Base-by-base conservation (phyloP, 2,797 vertebrate genomes). In the Masticophis lateralis region DNA sequence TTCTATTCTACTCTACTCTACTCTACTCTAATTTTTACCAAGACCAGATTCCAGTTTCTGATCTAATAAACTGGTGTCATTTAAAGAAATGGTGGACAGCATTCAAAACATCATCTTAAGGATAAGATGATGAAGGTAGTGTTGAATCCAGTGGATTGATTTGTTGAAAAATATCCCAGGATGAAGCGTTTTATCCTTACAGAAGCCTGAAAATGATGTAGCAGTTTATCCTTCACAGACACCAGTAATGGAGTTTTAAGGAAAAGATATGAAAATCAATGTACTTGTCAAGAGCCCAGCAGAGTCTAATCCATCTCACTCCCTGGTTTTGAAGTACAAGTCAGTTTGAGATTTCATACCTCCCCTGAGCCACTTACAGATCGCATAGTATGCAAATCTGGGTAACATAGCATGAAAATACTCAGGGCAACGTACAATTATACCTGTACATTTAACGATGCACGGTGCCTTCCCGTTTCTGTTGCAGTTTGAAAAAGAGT, bases 401-500 rank as follows among this genome's bases (percentile, higher is more conserved):
- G 14, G 28, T 7, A 27, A 16, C 56, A n/a, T 8, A 88, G 87
- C 18, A 57, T 51, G 28, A 27, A 57, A 66, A 66, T 55, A 90
- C 11, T 83, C 43, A 55, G 43, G 51, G 14, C 56, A 88, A 11
- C 3, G 9, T 55, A 69, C 20, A 60, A n/a, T 79, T 61, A 60
- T 11, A 11, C 27, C 22, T 3, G n/a, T 53, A 59, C 8, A 86
- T 91, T 27, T 37, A 88, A 43, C 27, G 32, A 43, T 56, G 7
- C 43, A 7, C 9, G 5, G 22, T 2, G 60, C 9, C 7, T 90
- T 87, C 55, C 43, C 27, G 37, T 16, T n/a, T 94, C 93, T 69
- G 95, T 89, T 95, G 91, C 94, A 99, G 99, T 98, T 98, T 97
- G 99, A 99, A 94, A 98, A 99, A 96, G 99, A 99, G 97, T 98